Evolutionary conservation across 2,113 vertebrate species (phyloP).

Genomic region (Rhombomys opimus): DNA sequence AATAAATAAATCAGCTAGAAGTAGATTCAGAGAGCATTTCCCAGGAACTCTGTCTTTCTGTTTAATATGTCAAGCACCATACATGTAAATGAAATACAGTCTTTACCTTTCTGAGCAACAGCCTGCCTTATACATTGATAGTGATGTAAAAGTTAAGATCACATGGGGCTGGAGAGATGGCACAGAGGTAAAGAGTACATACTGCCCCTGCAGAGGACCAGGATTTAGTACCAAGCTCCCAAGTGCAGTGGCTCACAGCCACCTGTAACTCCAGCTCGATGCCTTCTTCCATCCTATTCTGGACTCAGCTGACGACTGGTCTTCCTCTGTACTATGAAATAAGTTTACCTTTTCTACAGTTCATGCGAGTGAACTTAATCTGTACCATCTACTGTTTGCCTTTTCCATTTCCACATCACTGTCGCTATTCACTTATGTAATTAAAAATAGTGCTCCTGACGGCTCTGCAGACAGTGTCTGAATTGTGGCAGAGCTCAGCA

Average conservation of each 20-base stretch:
- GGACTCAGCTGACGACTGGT: not conserved
- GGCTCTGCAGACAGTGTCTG: too few species aligned
- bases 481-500: too few species aligned
- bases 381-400: not conserved
- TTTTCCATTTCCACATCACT: slow-evolving; percentile 26
- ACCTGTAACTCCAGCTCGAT: not conserved
- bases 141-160: slow-evolving; percentile 13
- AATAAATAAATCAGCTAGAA: not conserved
- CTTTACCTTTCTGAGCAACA: slow-evolving; percentile 29
- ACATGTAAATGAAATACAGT: slow-evolving; percentile 9
- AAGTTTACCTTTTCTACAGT: not conserved
- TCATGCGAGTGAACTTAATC: not conserved
- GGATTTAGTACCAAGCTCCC: not conserved
- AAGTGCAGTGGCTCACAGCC: not conserved
- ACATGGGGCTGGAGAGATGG: not conserved
- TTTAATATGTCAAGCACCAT: not conserved
- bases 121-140: not conserved
- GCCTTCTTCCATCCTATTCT: not conserved
- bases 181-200: not conserved
- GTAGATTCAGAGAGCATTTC: slow-evolving; percentile 21
- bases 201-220: not conserved
- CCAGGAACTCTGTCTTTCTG: not conserved
- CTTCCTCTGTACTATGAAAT: not conserved
- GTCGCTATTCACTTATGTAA: not conserved
- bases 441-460: not conserved